These are phyloP conservation scores for Neoaliturus tenellus DNA, from an alignment of 2,888 invertebrate genomes.

Conservation along the genomic window DNA sequence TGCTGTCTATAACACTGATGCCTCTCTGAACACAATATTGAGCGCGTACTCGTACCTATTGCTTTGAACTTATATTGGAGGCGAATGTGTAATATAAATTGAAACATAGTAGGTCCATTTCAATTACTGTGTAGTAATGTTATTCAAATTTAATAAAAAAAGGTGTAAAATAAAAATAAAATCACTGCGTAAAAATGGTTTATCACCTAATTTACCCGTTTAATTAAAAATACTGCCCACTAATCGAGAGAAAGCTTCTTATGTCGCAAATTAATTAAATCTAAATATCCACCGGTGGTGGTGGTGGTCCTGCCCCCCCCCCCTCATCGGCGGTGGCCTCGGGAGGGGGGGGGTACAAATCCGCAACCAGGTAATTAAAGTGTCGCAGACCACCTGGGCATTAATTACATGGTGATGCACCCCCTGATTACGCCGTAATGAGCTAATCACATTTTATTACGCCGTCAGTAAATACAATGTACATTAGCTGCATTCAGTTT, in stretches of 20 bases:
- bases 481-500: neutral
- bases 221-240: neutral
- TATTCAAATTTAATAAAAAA: no score
- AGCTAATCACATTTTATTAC: neutral
- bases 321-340: neutral
- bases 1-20: no score
- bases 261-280: conserved; percentile 7
- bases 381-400: conserved; percentile 6
- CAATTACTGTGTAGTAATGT: no score
- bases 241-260: neutral
- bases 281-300: neutral
- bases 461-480: neutral
- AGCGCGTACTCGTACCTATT: no score
- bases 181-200: no score
- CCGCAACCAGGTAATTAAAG: conserved; percentile 6
- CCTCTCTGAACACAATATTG: no score
- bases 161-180: no score
- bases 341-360: neutral
- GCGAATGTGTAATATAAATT: no score
- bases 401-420: neutral
- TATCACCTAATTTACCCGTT: neutral
- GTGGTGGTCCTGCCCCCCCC: neutral
- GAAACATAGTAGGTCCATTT: no score
- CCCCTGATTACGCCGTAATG: neutral
- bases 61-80: no score